Evolutionary conservation across 1,140 invertebrate species (phyloP), one percentile per base, ranked within the genome.

Genomic region (Brachionus asplanchnoidis): DNA sequence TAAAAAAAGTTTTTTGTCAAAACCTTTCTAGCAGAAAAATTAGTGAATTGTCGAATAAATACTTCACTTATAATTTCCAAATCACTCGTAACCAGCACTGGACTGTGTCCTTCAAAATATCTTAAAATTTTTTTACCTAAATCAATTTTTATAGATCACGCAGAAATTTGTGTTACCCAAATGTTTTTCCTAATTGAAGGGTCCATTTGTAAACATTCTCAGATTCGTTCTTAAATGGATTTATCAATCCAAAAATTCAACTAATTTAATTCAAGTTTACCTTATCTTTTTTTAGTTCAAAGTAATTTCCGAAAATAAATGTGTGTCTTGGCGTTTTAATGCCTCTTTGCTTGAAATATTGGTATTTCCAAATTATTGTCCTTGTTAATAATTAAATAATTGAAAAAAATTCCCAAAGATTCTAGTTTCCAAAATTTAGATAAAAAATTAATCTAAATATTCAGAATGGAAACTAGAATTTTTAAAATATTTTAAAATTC

Each of bases 41-140:
- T 87, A 65, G 88, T 88, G 86, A 91, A 91, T 85, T 91, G 89
- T 85, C 90, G 90, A 23, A 89, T 86, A 73, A 91, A 88, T 17
- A 91, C 87, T 85, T 91, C 88, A 14, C 88, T 85, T 9, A 91
- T 75, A 42, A 91, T 82, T 6, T 89, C 87, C 1, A 87, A 85
- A 86, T 91, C 88, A 23, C 88, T 88, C 1, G 89, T 88, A 2
- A 91, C 89, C 11, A 91, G 85, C 3, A 89, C 87, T 12, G 89
- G 89, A 20, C 86, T 87, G 14, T 88, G 88, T 1, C 89, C 89
- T 86, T 89, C 89, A 85, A 87, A 89, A 78, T 89, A 88, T 60
- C 53, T 60, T 60, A 5, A n/a, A 20, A 6, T 53, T 17, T 53
- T 53, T 17, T 53, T 14, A 53, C n/a, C 17, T 14, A 14, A 17